These are phyloP conservation scores for Brachyptera putata DNA, from an alignment of 2,888 invertebrate species.

Conservation along the genomic window DNA sequence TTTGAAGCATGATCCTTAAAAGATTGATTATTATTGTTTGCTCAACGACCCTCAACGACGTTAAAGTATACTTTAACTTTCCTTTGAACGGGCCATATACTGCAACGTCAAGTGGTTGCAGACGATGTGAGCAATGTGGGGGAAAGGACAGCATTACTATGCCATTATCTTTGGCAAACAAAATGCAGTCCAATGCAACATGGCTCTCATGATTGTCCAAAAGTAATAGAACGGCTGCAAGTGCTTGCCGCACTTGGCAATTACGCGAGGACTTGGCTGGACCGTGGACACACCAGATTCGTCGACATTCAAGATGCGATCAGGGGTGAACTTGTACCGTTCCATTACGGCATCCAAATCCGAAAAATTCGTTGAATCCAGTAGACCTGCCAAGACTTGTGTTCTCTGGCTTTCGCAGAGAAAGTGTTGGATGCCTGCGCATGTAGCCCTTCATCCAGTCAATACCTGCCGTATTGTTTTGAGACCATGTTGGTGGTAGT, in stretches of 20 bases:
- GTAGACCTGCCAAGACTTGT: slow-evolving; percentile 32
- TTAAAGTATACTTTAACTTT: slow-evolving; percentile 28
- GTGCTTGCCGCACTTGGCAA: slow-evolving; percentile 26
- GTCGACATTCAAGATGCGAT: slow-evolving; percentile 30
- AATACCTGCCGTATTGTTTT: slow-evolving; percentile 28
- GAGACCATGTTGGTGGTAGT: slow-evolving; percentile 20
- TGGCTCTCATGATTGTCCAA: slow-evolving; percentile 37
- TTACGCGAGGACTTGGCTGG: slow-evolving; percentile 21
- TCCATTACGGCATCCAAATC: slow-evolving; percentile 21
- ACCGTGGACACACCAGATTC: slow-evolving; percentile 30
- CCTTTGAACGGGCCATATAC: slow-evolving; percentile 38
- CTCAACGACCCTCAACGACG: no score
- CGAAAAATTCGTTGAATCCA: slow-evolving; percentile 28
- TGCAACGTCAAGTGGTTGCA: slow-evolving; percentile 36
- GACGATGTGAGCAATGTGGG: slow-evolving; percentile 37
- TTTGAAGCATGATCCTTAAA: no score
- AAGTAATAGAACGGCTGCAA: slow-evolving; percentile 32
- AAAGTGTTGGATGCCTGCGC: slow-evolving; percentile 26
- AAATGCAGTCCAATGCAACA: slow-evolving; percentile 28
- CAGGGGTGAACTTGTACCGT: slow-evolving; percentile 15
- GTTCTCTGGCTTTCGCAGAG: slow-evolving; percentile 34
- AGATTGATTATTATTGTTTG: no score
- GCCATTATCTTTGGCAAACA: slow-evolving; percentile 36
- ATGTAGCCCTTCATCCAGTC: slow-evolving; percentile 32
- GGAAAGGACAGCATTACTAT: slow-evolving; percentile 38